Evolutionary conservation across 2,888 invertebrate genomes (phyloP).

Genomic region (Malacosoma neustria): DNA sequence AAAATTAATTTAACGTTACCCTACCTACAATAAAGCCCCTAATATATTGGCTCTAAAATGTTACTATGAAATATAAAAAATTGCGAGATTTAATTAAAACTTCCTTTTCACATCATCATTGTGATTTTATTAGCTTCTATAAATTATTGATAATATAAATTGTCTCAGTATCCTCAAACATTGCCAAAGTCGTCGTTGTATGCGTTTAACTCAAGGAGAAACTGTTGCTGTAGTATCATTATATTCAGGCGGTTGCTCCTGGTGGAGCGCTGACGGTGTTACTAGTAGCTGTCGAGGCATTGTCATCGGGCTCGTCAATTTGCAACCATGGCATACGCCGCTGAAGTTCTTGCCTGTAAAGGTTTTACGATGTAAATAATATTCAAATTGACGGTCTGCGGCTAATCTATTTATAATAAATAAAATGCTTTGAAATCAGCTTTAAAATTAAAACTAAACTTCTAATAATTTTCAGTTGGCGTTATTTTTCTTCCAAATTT

Average conservation of each 20-base stretch:
- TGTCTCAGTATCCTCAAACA: background rate
- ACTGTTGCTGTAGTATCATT: background rate
- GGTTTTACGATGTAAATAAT: too few relatives aligned
- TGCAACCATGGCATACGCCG: constrained; percentile 87
- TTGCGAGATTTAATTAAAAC: background rate
- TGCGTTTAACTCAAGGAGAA: background rate
- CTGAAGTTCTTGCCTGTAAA: constrained; percentile 81
- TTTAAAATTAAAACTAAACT: too few relatives aligned
- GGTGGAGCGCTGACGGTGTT: constrained; percentile 50
- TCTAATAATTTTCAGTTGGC: too few relatives aligned
- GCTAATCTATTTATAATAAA: too few relatives aligned
- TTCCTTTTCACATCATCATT: background rate
- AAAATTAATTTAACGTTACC: too few relatives aligned
- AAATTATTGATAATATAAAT: background rate
- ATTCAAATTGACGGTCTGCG: too few relatives aligned
- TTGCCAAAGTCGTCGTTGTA: constrained; percentile 16
- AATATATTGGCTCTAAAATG: too few relatives aligned
- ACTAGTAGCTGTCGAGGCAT: constrained; percentile 72
- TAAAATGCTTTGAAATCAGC: too few relatives aligned
- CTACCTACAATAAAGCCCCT: too few relatives aligned
- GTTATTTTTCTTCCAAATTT: too few relatives aligned
- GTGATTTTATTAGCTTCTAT: constrained; percentile 1
- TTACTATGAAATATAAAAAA: too few relatives aligned
- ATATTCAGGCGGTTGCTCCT: constrained; percentile 36
- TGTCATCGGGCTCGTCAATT: constrained; percentile 78